Conservation (phyloP, 2,888 invertebrate species). For the Thereva unica region DNA sequence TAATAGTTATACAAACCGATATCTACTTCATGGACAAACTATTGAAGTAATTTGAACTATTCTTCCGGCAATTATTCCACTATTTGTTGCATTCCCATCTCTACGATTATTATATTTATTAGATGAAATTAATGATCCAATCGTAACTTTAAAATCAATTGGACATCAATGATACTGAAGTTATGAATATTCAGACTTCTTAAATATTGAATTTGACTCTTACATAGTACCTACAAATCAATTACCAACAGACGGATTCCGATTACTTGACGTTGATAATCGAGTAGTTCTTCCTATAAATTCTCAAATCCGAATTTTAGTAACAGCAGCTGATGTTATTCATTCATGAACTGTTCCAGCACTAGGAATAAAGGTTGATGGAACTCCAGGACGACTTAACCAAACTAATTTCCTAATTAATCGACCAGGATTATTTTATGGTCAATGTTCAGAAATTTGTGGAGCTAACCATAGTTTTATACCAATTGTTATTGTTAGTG, state of each 20-base stretch:
- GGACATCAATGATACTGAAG: slow-evolving; percentile 71
- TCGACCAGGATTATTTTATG: slow-evolving; percentile 69
- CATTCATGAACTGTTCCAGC: slow-evolving; percentile 69
- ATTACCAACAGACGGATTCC: slow-evolving; percentile 59
- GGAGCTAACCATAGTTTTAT: slow-evolving; percentile 81
- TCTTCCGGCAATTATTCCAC: slow-evolving; percentile 64
- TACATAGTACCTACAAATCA: slow-evolving; percentile 63
- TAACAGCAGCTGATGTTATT: slow-evolving; percentile 67
- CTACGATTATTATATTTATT: slow-evolving; percentile 65
- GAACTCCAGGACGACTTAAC: slow-evolving; percentile 68
- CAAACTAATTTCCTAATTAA: slow-evolving; percentile 67
- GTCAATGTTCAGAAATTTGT: slow-evolving; percentile 83
- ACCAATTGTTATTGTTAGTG: slow-evolving; percentile 70
- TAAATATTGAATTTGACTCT: slow-evolving; percentile 65
- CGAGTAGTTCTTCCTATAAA: slow-evolving; percentile 64
- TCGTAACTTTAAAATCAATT: slow-evolving; percentile 65
- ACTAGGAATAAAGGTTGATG: slow-evolving; percentile 68
- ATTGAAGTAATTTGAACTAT: slow-evolving; percentile 71
- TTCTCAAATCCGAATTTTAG: slow-evolving; percentile 67
- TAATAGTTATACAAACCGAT: slow-evolving; percentile 64
- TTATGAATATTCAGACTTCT: slow-evolving; percentile 69
- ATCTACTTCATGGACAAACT: slow-evolving; percentile 63
- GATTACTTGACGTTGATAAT: slow-evolving; percentile 68
- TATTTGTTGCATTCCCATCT: slow-evolving; percentile 68
- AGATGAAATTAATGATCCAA: slow-evolving; percentile 66